Evolutionary conservation across 2,797 vertebrate genomes (phyloP), one percentile per base, ranked within the genome.

Genomic region (Hipposideros larvatus): DNA sequence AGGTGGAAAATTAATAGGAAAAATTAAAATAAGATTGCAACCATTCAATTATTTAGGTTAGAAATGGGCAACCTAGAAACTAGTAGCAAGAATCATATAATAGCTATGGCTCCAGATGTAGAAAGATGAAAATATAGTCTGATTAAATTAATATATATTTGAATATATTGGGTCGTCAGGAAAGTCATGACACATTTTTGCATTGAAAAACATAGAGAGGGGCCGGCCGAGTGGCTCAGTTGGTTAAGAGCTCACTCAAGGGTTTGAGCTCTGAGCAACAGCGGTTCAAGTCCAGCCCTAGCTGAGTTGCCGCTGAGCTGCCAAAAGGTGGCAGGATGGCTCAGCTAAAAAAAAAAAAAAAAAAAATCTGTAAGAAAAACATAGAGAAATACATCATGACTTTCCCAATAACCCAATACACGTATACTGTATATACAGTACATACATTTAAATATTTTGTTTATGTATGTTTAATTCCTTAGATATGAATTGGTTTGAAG

Each of bases 31-130:
- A 75, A 61, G 19, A 75, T 83, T 59, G 55, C 3, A 78, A 0
- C 43, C 22, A 26, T 37, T 78, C 66, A 55, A 4, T 65, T 43
- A 31, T 82, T 89, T 80, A 70, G 43, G 15, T 83, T 89, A 63
- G 51, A 96, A 91, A 91, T 34, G 51, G 37, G 53, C 57, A 78
- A 11, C 51, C 37, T 93, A 70, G 53, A 83, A 92, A 75, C 37
- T 80, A 87, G 75, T 31, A 78, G 6, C 21, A 86, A 84, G 57
- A 63, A 37, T 73, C 68, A 10, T 41, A 0, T 68, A 55, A 57
- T 48, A 59, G 41, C n/a, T n/a, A 5, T 78, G 57, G 31, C 37
- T 7, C 5, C 74, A 66, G 70, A 48, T 90, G 41, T 68, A 68
- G 22, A 74, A 85, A 84, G 48, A 19, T 86, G 34, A 79, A 63